Base-by-base conservation (phyloP, 2,797 vertebrate species). In the Lutjanus argentimaculatus region DNA sequence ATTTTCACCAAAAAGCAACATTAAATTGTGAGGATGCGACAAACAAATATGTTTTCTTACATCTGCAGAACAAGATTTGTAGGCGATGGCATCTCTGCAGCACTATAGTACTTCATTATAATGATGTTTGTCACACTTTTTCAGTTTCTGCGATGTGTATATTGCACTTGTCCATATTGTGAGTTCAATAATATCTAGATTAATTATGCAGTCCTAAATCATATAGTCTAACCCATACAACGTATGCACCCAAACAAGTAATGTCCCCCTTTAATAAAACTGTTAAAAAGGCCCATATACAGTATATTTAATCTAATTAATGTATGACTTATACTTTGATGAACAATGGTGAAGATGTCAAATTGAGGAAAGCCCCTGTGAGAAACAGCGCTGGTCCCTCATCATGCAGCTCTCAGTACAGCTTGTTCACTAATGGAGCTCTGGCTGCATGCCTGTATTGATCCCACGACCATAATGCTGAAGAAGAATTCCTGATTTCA, bases 351-450 rank as follows among this genome's bases (percentile, higher is more conserved):
- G 21, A 83, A 19, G 63, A 57, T 21, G n/a, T 68, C 22, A 55
- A 48, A 75, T 6, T 53, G 68, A 86, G 71, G 70, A 77, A 72
- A 80, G 48, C 75, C 80, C 68, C 67, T 72, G 19, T 61, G 56
- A 79, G 72, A 68, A 83, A 16, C 67, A 77, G 75, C 67, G 56
- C 59, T 10, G 61, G 45, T 72, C 22, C 72, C 45, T 67, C 59
- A 63, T 77, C 25, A 13, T 46, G 46, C 69, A 61, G 51, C 62
- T 88, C 80, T 86, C 68, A 45, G 78, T 43, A n/a, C 74, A 77
- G 74, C 63, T 43, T 73, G 84, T 77, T 84, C 85, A 67, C 90
- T 93, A 88, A 93, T 91, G 91, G 90, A 89, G 56, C 69, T 74
- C 74, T 93, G 92, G 91, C 85, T 77, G 30, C 14, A 1, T 2